A percentile compares a stretch with the other conserved stretches of the same genome.
Conservation (phyloP, 35 echinoderm and acorn worm species). For the Apostichopus japonicus region DNA sequence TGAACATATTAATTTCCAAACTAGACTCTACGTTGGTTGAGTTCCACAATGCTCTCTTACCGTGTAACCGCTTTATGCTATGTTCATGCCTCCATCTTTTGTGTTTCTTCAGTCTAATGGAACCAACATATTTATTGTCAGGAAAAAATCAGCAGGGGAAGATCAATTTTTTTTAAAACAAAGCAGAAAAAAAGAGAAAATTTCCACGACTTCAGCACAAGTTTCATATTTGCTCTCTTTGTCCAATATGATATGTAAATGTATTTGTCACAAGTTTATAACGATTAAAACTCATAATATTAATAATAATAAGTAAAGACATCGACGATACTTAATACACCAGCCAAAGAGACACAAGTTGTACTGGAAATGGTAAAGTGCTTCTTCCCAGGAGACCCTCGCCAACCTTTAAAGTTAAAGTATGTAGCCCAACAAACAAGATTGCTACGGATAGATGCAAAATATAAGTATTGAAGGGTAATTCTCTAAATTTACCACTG, state of each 20-base stretch:
- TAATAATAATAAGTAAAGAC: not conserved
- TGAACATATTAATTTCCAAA: too few species aligned
- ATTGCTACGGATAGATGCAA: conserved; percentile 4
- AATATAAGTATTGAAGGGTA: conserved; percentile 32
- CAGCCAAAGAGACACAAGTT: not conserved
- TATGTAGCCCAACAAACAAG: conserved; percentile 7
- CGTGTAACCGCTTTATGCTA: not conserved
- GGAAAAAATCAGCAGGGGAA: not conserved
- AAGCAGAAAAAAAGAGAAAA: not conserved
- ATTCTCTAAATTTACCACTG: not conserved
- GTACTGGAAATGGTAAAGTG: not conserved
- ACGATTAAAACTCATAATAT: conserved; percentile 24
- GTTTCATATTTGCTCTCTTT: not conserved
- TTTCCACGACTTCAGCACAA: not conserved
- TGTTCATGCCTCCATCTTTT: not conserved
- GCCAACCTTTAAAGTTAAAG: not conserved
- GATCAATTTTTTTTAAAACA: not conserved
- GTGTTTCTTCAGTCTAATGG: conserved; percentile 12
- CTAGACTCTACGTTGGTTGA: too few species aligned
- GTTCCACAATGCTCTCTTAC: too few species aligned
- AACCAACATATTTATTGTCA: not conserved
- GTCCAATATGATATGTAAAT: not conserved
- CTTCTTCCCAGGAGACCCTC: not conserved
- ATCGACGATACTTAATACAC: not conserved
- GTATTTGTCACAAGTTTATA: not conserved